Evolutionary conservation across 2,797 vertebrate genomes (phyloP).

Genomic region (Parambassis ranga): DNA sequence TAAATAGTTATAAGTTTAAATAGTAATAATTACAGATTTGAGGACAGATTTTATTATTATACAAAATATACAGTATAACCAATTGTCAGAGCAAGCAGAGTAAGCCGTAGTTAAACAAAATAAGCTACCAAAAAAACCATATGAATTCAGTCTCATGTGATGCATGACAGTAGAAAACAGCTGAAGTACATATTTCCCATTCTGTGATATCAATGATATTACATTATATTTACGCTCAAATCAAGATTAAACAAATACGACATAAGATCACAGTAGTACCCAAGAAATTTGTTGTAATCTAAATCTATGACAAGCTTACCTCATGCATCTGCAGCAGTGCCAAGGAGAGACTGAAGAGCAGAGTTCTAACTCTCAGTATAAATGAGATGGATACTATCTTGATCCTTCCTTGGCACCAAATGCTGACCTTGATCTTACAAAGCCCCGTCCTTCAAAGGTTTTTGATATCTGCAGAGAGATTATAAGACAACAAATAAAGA

Average conservation of each 20-base stretch:
- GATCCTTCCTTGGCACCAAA: neutral
- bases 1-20: too few relatives aligned
- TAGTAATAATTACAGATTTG: too few relatives aligned
- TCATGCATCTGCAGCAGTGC: neutral
- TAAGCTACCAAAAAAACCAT: neutral
- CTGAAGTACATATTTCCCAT: neutral
- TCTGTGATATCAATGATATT: neutral
- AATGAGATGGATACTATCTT: neutral
- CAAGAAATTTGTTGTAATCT: neutral
- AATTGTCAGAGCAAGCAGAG: neutral
- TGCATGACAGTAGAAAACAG: neutral
- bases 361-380: neutral
- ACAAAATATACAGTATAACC: neutral
- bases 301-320: constrained; percentile 14
- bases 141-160: neutral
- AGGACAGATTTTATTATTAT: neutral
- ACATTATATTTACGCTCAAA: neutral
- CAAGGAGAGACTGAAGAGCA: neutral
- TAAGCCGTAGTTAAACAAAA: neutral
- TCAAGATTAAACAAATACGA: neutral
- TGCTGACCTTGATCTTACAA: constrained; percentile 21
- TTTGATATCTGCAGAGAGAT: constrained; percentile 15
- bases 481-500: neutral
- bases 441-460: neutral
- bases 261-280: neutral